Conservation (phyloP, 2,797 vertebrate species). For the Picus viridis region DNA sequence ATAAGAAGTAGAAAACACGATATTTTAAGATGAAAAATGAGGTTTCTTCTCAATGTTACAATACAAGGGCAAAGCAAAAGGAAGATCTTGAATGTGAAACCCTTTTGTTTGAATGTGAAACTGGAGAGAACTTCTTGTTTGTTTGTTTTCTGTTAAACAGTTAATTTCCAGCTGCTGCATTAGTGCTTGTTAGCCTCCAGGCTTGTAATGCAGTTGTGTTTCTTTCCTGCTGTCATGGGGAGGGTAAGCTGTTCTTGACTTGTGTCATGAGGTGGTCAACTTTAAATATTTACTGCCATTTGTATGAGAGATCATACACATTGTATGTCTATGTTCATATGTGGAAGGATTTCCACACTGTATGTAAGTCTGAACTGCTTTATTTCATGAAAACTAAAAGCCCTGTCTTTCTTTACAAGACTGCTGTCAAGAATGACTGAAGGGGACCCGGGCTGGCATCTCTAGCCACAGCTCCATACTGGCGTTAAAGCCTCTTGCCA, state of each 20-base stretch:
- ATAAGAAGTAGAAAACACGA: neutral
- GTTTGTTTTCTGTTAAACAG: neutral
- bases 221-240: neutral
- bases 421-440: neutral
- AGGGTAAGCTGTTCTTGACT: constrained; percentile 25
- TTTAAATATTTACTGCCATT: neutral
- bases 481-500: neutral
- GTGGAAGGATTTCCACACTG: neutral
- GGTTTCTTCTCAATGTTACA: neutral
- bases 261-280: neutral
- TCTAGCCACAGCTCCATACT: neutral
- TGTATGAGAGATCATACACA: neutral
- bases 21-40: neutral
- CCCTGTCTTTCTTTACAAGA: neutral
- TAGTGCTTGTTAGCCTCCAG: neutral
- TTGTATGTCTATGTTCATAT: neutral
- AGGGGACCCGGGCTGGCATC: neutral
- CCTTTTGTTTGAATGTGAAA: constrained; percentile 7
- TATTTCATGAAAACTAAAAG: neutral
- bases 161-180: constrained; percentile 40
- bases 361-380: neutral
- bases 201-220: neutral
- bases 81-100: neutral
- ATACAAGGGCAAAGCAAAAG: neutral
- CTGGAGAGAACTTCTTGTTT: neutral